Percentiles rank a stretch among this genome's conserved stretches.
These are phyloP conservation scores for Parotocinclus haroldoi DNA, from an alignment of 2,797 vertebrate species.

Conservation along the genomic window DNA sequence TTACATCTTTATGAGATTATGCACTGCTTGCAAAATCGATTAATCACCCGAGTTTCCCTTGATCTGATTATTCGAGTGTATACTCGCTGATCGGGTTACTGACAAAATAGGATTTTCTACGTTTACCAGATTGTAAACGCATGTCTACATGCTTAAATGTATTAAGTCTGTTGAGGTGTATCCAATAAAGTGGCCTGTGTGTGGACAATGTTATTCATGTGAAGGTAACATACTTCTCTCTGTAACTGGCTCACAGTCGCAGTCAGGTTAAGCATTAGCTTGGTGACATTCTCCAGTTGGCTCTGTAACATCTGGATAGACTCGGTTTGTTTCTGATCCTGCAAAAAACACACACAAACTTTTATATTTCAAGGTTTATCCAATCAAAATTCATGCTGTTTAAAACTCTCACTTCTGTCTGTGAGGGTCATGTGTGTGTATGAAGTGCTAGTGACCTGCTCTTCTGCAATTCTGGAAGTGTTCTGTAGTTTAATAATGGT, in stretches of 20 bases:
- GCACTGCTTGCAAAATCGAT: no score
- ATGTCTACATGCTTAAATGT: no score
- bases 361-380: background rate
- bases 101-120: no score
- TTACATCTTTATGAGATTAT: no score
- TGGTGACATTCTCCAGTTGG: constrained; percentile 89
- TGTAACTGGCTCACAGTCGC: constrained; percentile 79
- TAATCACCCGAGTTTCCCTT: no score
- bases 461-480: constrained; percentile 93
- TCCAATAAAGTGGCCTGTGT: background rate
- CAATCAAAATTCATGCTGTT: background rate
- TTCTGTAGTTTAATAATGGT: constrained; percentile 98
- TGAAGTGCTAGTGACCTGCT: constrained; percentile 77
- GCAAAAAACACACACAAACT: constrained; percentile 5
- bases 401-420: background rate
- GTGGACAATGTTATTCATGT: background rate
- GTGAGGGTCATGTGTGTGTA: background rate
- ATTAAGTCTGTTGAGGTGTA: no score
- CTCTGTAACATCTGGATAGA: constrained; percentile 90
- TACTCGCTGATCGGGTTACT: no score
- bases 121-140: no score
- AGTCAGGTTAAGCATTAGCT: constrained; percentile 87
- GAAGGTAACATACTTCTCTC: constrained; percentile 75
- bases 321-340: constrained; percentile 95
- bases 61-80: no score